phyloP scores from a whole-genome alignment of 2,888 invertebrate species.

The Agrochola lychnidis region DNA sequence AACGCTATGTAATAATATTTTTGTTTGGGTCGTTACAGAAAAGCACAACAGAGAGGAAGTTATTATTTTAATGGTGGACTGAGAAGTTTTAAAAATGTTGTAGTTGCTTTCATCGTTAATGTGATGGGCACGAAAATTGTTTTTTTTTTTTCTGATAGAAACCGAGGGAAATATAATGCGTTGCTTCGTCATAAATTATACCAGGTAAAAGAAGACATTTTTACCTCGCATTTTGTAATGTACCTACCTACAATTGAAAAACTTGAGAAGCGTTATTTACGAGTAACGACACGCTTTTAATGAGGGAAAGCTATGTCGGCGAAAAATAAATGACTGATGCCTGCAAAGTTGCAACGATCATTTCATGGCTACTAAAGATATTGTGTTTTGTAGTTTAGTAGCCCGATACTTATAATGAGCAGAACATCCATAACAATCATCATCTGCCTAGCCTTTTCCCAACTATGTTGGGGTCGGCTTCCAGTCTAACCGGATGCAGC shows the following conservation, averaged over 20 bases:
- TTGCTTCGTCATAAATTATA: constrained; percentile 60
- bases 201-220: constrained; percentile 49
- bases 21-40: constrained; percentile 74
- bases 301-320: constrained; percentile 20
- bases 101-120: constrained; percentile 84
- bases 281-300: constrained; percentile 38
- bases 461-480: too few relatives aligned
- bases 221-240: constrained; percentile 47
- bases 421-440: constrained; percentile 1
- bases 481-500: too few relatives aligned
- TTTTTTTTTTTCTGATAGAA: constrained; percentile 76
- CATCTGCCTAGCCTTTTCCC: too few relatives aligned
- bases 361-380: background rate
- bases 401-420: background rate
- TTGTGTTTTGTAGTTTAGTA: background rate
- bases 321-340: constrained; percentile 28
- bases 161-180: constrained; percentile 63
- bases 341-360: background rate
- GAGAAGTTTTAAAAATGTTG: constrained; percentile 83
- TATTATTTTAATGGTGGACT: constrained; percentile 88
- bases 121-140: constrained; percentile 81
- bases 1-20: constrained; percentile 66
- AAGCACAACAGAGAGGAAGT: constrained; percentile 82
- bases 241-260: constrained; percentile 32
- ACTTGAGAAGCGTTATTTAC: constrained; percentile 40